phyloP scores from a whole-genome alignment of 2,113 vertebrate species.

The Trematomus loennbergii region DNA sequence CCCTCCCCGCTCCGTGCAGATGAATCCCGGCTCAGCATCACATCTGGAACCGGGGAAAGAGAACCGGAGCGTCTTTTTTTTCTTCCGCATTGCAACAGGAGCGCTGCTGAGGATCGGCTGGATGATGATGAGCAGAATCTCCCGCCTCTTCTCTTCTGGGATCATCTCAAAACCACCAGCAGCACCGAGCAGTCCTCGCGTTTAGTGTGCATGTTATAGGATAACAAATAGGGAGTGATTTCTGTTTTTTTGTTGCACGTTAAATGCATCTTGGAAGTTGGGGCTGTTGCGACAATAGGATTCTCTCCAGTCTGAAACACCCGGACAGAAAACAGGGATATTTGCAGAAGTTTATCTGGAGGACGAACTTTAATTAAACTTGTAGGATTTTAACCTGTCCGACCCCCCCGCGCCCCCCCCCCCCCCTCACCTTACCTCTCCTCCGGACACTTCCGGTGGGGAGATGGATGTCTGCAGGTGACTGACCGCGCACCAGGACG shows the following conservation, averaged over 20 bases:
- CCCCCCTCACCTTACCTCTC: neutral
- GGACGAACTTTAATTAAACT: slow-evolving; percentile 63
- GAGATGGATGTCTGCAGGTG: slow-evolving; percentile 77
- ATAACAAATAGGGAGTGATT: neutral
- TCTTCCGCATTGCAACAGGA: slow-evolving; percentile 79
- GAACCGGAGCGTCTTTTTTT: slow-evolving; percentile 3
- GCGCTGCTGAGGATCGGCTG: slow-evolving; percentile 60
- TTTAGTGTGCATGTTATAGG: neutral
- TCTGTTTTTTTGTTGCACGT: neutral
- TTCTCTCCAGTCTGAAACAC: too few relatives aligned
- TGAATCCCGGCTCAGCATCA: slow-evolving; percentile 29
- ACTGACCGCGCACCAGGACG: slow-evolving; percentile 50
- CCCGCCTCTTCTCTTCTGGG: neutral
- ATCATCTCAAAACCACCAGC: neutral
- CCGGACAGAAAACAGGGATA: neutral
- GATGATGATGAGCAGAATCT: slow-evolving; percentile 38
- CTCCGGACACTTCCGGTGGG: slow-evolving; percentile 28
- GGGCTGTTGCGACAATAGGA: neutral
- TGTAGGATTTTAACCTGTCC: slow-evolving; percentile 26
- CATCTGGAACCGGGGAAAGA: slow-evolving; percentile 52
- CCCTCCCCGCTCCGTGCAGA: neutral
- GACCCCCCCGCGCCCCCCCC: neutral
- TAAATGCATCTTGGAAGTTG: slow-evolving; percentile 59
- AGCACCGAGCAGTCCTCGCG: neutral
- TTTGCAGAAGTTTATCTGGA: slow-evolving; percentile 22